Percentiles rank a stretch among this genome's conserved stretches.
Evolutionary conservation across 2,797 vertebrate species (phyloP).

Genomic region (Neomorphus geoffroyi): DNA sequence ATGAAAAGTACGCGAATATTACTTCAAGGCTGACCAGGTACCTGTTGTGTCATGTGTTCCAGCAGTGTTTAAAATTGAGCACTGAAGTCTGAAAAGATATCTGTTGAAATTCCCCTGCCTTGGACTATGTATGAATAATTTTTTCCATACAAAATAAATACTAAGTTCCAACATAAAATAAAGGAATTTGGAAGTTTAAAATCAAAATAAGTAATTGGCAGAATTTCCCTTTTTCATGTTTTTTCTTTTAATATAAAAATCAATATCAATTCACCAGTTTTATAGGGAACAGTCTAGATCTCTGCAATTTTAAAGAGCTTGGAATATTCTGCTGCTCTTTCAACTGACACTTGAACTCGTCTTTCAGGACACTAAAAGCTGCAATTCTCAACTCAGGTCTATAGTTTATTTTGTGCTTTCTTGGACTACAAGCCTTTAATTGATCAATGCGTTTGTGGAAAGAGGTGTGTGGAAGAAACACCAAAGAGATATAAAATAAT

Average conservation of each 20-base stretch:
- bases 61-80: neutral
- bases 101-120: neutral
- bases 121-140: fast-evolving
- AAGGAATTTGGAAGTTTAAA: neutral
- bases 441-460: neutral
- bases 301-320: neutral
- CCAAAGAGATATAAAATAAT: neutral
- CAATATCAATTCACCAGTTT: neutral
- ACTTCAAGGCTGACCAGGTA: neutral
- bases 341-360: neutral
- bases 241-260: neutral
- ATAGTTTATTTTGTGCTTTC: neutral
- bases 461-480: neutral
- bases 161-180: neutral
- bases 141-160: neutral
- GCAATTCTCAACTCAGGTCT: neutral
- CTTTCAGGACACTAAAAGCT: neutral
- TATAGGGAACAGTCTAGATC: neutral
- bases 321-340: neutral
- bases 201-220: neutral
- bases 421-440: neutral
- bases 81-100: neutral
- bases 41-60: neutral
- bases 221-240: neutral
- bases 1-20: neutral